Evolutionary conservation across 2,888 invertebrate genomes (phyloP).

Genomic region (Himalopsyche kuldschensis): DNA sequence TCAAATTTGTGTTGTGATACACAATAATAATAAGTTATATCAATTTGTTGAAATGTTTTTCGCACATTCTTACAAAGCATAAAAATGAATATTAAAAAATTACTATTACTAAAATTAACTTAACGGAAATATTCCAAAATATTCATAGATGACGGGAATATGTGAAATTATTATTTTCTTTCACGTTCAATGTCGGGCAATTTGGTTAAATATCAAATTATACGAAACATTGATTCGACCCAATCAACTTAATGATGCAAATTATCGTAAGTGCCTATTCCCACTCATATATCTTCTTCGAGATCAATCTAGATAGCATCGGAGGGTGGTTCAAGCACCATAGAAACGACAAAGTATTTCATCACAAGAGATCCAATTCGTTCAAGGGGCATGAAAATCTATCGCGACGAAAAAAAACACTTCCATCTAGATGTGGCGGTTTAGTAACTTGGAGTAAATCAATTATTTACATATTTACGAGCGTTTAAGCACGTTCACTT

Average conservation of each 20-base stretch:
- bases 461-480: slow-evolving; percentile 33
- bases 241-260: not conserved
- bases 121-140: too few species aligned
- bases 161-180: too few species aligned
- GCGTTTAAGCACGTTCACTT: slow-evolving; percentile 16
- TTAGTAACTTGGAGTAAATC: slow-evolving; percentile 2
- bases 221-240: not conserved
- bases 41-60: too few species aligned
- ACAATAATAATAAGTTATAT: too few species aligned
- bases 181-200: too few species aligned
- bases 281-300: not conserved
- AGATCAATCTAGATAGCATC: not conserved
- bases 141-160: too few species aligned
- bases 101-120: too few species aligned
- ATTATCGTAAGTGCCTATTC: not conserved
- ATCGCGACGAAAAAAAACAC: not conserved
- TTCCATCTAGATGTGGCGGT: not conserved
- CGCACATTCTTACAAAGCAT: too few species aligned
- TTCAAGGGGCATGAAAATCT: not conserved
- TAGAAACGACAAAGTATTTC: not conserved
- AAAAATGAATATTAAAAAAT: too few species aligned
- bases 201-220: too few species aligned
- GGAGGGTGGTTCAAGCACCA: not conserved
- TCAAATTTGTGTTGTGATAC: too few species aligned
- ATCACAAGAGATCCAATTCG: slow-evolving; percentile 1